Evolutionary conservation across 2,888 invertebrate genomes (phyloP), one percentile per base, ranked within the genome.

Genomic region (Leptopilina myrica): DNA sequence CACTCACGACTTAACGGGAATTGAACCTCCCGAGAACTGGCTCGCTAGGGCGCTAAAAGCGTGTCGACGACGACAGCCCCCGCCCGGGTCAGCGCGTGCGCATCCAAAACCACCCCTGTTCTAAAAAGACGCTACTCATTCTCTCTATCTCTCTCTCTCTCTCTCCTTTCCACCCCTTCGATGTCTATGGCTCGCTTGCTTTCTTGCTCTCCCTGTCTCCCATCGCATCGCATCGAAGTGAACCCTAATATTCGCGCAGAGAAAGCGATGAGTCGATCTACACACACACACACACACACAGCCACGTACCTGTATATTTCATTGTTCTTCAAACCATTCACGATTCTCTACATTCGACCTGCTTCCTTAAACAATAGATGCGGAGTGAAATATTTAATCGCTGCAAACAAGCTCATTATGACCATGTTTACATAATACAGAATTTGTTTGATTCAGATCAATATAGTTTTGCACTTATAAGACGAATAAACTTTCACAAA

Each of bases 21-120:
- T 79, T 81, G 80, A 87, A 86, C 88, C 89, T 87, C 87, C 86
- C 88, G 87, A 86, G 87, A 88, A 90, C 90, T 90, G 89, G 79
- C 80, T 81, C 85, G 81, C 81, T 83, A 87, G 87, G 84, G 83
- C 82, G 83, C 81, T 80, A 69, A 69, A 49, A 78, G 85, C 85
- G 87, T 87, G 85, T 81, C 84, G 84, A 49, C 49, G 49, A 49
- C 84, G 85, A 86, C 88, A 89, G 89, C 89, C 91, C 90, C 88
- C 87, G 88, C 85, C 90, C 88, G 88, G 90, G 90, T 85, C 82
- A 86, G 87, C 87, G 86, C 86, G 81, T 76, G 83, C 80, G 86
- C 88, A 88, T 86, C 86, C 86, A 15, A 46, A 15, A 88, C 89
- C 89, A 87, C 80, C 81, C 53, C 26, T 69, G 62, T 9, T 9